phyloP scores from a whole-genome alignment of 2,113 vertebrate genomes.

The Varanus salvator region DNA sequence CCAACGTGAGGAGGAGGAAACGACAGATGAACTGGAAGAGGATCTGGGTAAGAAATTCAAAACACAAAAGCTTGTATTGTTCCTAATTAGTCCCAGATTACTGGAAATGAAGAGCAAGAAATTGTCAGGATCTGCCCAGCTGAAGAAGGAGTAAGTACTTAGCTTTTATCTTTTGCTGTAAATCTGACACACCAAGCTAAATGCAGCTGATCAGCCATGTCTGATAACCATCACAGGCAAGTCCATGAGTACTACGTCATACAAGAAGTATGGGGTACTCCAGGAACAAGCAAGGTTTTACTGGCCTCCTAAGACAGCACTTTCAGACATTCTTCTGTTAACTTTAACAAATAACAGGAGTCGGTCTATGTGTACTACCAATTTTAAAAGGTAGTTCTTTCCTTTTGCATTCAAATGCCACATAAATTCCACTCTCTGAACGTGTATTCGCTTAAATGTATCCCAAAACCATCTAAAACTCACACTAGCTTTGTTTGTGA shows the following conservation, averaged over 20 bases:
- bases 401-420: neutral
- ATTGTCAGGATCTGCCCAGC: neutral
- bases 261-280: neutral
- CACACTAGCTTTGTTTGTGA: neutral
- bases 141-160: neutral
- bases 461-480: neutral
- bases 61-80: neutral
- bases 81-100: neutral
- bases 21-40: slow-evolving; percentile 84
- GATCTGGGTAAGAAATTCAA: slow-evolving; percentile 80
- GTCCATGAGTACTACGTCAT: neutral
- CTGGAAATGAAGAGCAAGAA: neutral
- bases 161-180: neutral
- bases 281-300: neutral
- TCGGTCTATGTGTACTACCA: neutral
- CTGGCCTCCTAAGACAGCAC: neutral
- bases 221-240: neutral
- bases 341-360: neutral
- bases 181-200: neutral
- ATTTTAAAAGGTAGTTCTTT: neutral
- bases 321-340: neutral
- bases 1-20: slow-evolving; percentile 86
- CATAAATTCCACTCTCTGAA: neutral
- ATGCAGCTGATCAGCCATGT: neutral
- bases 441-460: neutral